phyloP scores from a whole-genome alignment of 2,888 invertebrate species.

The Idaea dimidiata region DNA sequence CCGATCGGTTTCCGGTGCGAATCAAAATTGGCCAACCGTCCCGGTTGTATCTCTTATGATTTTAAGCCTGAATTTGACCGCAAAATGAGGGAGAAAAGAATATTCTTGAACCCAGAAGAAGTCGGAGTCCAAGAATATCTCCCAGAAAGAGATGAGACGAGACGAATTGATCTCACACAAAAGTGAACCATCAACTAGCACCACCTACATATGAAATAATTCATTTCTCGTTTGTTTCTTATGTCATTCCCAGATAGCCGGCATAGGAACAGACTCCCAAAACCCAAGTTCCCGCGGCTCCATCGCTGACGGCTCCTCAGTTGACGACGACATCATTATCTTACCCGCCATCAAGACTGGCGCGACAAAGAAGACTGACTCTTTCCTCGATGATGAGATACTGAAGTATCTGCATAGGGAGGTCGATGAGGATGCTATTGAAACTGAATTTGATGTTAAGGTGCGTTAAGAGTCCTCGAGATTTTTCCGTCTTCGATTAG shows the following conservation, averaged over 20 bases:
- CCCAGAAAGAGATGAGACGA: no score
- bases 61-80: no score
- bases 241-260: slow-evolving; percentile 68
- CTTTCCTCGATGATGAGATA: slow-evolving; percentile 82
- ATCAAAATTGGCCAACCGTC: no score
- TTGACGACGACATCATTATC: slow-evolving; percentile 52
- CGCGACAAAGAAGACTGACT: slow-evolving; percentile 52
- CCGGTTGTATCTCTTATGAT: no score
- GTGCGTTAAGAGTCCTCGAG: slow-evolving; percentile 46
- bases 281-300: slow-evolving; percentile 85
- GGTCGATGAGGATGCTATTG: slow-evolving; percentile 84
- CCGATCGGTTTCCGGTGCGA: no score
- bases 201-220: no score
- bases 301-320: slow-evolving; percentile 78
- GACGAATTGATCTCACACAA: no score
- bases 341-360: slow-evolving; percentile 50
- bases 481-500: background rate
- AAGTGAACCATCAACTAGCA: no score
- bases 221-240: background rate
- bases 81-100: no score
- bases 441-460: slow-evolving; percentile 85
- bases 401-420: slow-evolving; percentile 84
- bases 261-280: slow-evolving; percentile 83
- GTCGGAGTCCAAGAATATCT: no score
- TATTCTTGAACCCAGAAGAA: no score